Percentiles rank a stretch among this genome's conserved stretches.
phyloP scores from a whole-genome alignment of 1,140 invertebrate species.

The Diprion similis region DNA sequence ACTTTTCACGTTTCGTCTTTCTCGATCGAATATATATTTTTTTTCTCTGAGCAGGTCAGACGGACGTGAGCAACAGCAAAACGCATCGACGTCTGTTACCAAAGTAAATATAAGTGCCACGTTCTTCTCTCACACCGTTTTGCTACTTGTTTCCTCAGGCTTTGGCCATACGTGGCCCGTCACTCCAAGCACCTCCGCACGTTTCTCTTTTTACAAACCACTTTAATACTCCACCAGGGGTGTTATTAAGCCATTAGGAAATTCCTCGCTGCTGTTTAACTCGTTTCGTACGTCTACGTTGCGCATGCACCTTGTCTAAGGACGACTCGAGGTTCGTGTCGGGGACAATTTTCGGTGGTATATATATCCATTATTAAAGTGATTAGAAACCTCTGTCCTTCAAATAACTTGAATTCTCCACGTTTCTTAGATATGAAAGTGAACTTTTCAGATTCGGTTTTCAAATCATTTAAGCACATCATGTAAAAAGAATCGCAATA shows the following conservation, averaged over 20 bases:
- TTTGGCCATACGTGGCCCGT: not conserved
- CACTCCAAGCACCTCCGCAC: not conserved
- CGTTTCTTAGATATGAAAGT: not conserved
- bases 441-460: too few relatives aligned
- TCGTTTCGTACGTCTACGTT: too few relatives aligned
- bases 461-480: too few relatives aligned
- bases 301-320: too few relatives aligned
- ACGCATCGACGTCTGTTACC: too few relatives aligned
- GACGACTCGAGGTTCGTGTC: too few relatives aligned
- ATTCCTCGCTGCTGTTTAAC: not conserved
- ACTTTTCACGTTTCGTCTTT: too few relatives aligned
- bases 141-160: not conserved
- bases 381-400: not conserved
- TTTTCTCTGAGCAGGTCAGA: too few relatives aligned
- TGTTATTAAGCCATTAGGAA: slow-evolving; percentile 40
- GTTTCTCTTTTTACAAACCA: slow-evolving; percentile 15
- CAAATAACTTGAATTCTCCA: not conserved
- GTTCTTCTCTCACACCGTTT: not conserved
- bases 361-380: not conserved
- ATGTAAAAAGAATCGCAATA: too few relatives aligned
- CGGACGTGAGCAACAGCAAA: too few relatives aligned
- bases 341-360: too few relatives aligned
- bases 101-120: not conserved
- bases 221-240: slow-evolving; percentile 25
- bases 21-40: too few relatives aligned